These are phyloP conservation scores for Aporophyla lueneburgensis DNA, from an alignment of 2,888 invertebrate species.

Conservation along the genomic window DNA sequence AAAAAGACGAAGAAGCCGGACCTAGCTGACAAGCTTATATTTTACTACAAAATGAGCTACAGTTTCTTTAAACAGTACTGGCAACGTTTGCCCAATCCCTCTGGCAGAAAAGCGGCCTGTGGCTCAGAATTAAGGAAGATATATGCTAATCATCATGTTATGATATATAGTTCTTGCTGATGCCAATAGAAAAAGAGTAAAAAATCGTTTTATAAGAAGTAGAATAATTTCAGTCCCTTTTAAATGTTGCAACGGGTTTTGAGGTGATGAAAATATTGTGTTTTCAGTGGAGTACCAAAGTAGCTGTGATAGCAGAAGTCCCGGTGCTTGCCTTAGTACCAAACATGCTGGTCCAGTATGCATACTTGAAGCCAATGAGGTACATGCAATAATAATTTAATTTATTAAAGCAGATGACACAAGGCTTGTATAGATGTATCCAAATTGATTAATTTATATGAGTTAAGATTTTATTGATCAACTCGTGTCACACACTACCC, in stretches of 20 bases:
- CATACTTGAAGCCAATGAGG: slow-evolving; percentile 95
- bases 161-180: neutral
- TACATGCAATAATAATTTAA: slow-evolving; percentile 68
- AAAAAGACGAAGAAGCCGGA: neutral
- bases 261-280: neutral
- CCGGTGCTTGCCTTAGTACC: slow-evolving; percentile 94
- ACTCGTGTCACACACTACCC: no score
- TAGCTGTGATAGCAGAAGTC: slow-evolving; percentile 95
- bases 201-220: neutral
- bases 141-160: neutral
- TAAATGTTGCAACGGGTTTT: no score
- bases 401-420: no score
- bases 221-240: neutral
- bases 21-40: neutral
- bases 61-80: neutral
- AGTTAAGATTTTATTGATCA: no score
- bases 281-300: slow-evolving; percentile 94
- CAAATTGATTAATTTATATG: no score
- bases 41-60: neutral
- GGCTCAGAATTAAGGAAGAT: neutral
- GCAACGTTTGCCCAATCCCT: neutral
- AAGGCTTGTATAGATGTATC: no score
- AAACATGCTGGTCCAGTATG: slow-evolving; percentile 94
- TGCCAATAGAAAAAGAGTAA: neutral
- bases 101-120: neutral